Evolutionary conservation across 2,888 invertebrate genomes (phyloP).

Genomic region (Synergus itoensis): DNA sequence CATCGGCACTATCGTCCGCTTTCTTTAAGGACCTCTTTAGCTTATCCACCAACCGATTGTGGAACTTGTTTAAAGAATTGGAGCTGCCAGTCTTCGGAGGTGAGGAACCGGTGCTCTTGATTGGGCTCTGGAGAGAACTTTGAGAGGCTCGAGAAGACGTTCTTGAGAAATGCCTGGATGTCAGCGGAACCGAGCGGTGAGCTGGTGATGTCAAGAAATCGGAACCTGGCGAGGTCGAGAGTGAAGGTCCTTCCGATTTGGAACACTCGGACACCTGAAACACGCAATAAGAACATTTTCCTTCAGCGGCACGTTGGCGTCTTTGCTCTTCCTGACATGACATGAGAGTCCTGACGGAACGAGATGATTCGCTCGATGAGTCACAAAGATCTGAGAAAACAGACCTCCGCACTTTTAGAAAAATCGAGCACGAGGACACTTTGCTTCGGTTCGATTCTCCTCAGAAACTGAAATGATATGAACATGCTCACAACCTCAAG

Average conservation of each 20-base stretch:
- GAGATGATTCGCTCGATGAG: constrained; percentile 41
- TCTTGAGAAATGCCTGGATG: constrained; percentile 82
- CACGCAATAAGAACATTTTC: constrained; percentile 45
- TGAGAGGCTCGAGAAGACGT: constrained; percentile 83
- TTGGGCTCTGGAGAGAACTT: constrained; percentile 83
- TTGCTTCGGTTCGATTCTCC: constrained; percentile 34
- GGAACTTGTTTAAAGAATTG: constrained; percentile 87
- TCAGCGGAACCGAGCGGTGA: constrained; percentile 85
- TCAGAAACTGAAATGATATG: constrained; percentile 38
- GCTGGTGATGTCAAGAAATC: constrained; percentile 81
- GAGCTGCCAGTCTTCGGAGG: constrained; percentile 81
- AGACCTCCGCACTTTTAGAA: constrained; percentile 43
- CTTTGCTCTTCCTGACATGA: constrained; percentile 41
- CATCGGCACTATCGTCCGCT: constrained; percentile 80
- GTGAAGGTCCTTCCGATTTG: constrained; percentile 86
- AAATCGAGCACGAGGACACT: constrained; percentile 37
- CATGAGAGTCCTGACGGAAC: constrained; percentile 42
- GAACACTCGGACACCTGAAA: constrained; percentile 84
- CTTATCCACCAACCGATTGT: constrained; percentile 89
- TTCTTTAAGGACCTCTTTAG: constrained; percentile 85
- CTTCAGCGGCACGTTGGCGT: constrained; percentile 38
- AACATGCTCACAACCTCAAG: constrained; percentile 40
- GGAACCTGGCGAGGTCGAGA: constrained; percentile 84
- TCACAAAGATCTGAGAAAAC: constrained; percentile 37
- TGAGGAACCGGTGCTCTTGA: constrained; percentile 84